Evolutionary conservation across 1,140 invertebrate genomes (phyloP).

Genomic region (Pentalonia nigronervosa): DNA sequence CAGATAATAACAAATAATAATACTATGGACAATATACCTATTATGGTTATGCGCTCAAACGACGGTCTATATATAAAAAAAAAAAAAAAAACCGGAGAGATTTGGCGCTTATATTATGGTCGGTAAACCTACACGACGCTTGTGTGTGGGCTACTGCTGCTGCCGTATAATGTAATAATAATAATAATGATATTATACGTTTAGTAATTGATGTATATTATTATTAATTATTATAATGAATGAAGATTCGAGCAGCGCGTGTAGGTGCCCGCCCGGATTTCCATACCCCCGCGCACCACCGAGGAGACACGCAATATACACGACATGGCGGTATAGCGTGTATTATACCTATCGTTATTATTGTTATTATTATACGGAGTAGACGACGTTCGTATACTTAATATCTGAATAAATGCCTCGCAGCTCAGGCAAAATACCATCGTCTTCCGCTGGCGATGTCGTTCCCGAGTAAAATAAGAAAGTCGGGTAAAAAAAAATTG

Average conservation of each 20-base stretch:
- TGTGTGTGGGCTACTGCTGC: constrained; percentile 9
- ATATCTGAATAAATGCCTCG: neutral
- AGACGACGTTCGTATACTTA: neutral
- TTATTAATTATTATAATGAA: constrained; percentile 14
- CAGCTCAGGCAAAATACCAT: neutral
- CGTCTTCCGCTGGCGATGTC: neutral
- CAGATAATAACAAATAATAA: neutral
- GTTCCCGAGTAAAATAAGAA: neutral
- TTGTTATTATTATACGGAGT: neutral
- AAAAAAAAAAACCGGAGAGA: neutral
- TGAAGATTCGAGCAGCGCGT: neutral
- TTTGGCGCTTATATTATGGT: neutral
- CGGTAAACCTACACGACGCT: neutral
- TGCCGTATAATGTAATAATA: neutral
- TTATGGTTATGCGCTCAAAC: neutral
- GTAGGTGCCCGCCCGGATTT: neutral
- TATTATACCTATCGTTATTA: neutral
- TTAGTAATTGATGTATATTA: constrained; percentile 11
- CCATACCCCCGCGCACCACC: neutral
- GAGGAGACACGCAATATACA: neutral
- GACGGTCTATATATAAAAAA: neutral
- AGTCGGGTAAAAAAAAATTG: neutral
- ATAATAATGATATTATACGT: neutral
- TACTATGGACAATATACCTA: no score
- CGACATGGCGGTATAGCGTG: neutral